Base-by-base conservation (phyloP, 2,888 invertebrate species). In the Ecliptopera silaceata region DNA sequence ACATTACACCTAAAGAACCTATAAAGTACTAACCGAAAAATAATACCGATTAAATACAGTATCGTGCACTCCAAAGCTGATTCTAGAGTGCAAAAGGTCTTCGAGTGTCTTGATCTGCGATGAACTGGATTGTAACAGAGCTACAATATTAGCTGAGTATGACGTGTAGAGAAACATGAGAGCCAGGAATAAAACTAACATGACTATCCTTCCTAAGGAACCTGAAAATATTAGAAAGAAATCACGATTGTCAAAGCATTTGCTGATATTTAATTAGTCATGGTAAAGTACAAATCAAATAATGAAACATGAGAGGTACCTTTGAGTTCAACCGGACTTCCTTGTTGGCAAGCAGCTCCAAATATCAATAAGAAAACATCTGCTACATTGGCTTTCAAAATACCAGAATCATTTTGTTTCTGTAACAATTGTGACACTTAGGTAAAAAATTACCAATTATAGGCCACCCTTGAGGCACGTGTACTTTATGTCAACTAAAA, bases 131-230 rank as follows among this genome's bases (percentile, higher is more conserved):
- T 95, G 95, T 0, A 96, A 86, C 1, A 96, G 79, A 1, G 95
- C 95, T 0, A 96, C 95, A 43, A 96, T 95, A 69, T 95, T 95
- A 0, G 95, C 95, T 0, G 95, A 93, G 71, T 95, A 96, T 0
- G 95, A 95, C 0, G 95, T 94, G 73, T 95, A 95, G 0, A 96
- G 83, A 67, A 95, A 95, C 86, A 95, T 93, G 3, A 94, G 80
- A 0, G 94, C 89, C 5, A 94, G 74, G 64, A 95, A 93, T 0
- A 94, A 81, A 38, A 94, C 85, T 51, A 95, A 82, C 66, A 94
- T 92, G 1, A 94, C 93, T 15, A 94, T 90, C 20, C 95, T 90
- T 0, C 93, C 92, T 8, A 91, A 67, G 1, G 84, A 79, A 29
- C 92, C 92, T 91, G 86, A 64, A 67, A 82, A 55, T 22, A 49